Base-by-base conservation (phyloP, 1,140 invertebrate genomes). In the Hycleus cichorii region DNA sequence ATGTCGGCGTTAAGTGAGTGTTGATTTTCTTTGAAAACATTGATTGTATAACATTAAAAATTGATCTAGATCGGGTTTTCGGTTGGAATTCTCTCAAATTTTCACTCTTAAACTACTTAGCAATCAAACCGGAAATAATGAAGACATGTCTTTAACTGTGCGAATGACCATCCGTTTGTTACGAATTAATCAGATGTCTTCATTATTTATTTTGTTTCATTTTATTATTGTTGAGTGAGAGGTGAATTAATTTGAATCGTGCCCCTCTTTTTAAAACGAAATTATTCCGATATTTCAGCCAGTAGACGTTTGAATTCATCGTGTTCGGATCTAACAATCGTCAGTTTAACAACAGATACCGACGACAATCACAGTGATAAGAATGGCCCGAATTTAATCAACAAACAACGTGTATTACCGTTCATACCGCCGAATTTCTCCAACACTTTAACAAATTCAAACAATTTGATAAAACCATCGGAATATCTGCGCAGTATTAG, bases 341-440 rank as follows among this genome's bases (percentile, higher is more conserved):
- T 74, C 47, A 73, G 69, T 65, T 59, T 74, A 43, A 63, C 63
- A 38, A 59, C 72, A 46, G 71, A 69, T 45, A 62, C 72, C 71
- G 76, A 77, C 65, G 75, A 78, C 70, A 73, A 42, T 10, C 3
- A 42, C 40, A 42, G 59, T 68, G 77, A 64, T 62, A 76, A 75
- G 57, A 78, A 74, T 63, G 79, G 75, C 47, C 80, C 79, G 60
- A 81, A 88, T 76, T 78, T 88, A 73, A 83, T 89, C 65, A 88
- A 87, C 77, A 90, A 88, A 74, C 89, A 91, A 74, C 81, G 89
- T 73, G 88, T 84, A 63, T 75, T 91, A 57, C 88, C 90, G 59
- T 93, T 94, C 78, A 87, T 94, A 71, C 90, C 90, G 45, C 91
- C 91, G 25, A 88, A 89, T 73, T 93, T 94, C 76, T 84, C 84